Conservation (phyloP, 1,140 invertebrate species). For the Drosophila varians region DNA sequence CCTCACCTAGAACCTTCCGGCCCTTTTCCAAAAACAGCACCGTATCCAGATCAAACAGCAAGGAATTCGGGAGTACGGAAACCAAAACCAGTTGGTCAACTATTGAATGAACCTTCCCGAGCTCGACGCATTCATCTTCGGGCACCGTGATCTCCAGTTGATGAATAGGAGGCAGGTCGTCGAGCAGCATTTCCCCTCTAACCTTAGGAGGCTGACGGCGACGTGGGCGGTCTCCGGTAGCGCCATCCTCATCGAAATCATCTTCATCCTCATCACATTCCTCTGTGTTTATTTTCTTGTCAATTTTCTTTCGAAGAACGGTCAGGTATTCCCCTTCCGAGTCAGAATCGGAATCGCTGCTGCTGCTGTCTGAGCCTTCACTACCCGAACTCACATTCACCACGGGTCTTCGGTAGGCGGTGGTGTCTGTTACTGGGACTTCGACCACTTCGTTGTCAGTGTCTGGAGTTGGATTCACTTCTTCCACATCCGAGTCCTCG, state of each 20-base stretch:
- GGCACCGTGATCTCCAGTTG: constrained; percentile 91
- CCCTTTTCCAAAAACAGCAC: constrained; percentile 92
- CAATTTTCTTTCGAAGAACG: constrained; percentile 64
- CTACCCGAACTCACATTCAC: constrained; percentile 51
- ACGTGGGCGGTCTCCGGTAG: constrained; percentile 10
- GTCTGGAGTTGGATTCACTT: constrained; percentile 7
- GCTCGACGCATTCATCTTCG: constrained; percentile 88
- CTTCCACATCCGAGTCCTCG: constrained; percentile 52
- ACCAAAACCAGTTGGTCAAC: constrained; percentile 91
- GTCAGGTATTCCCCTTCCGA: constrained; percentile 70
- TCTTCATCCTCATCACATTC: constrained; percentile 73
- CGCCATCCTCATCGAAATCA: constrained; percentile 57
- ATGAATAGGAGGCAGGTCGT: constrained; percentile 92
- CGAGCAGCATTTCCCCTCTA: constrained; percentile 83
- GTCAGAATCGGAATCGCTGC: constrained; percentile 56
- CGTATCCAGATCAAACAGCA: constrained; percentile 92
- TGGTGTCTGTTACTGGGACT: constrained; percentile 44
- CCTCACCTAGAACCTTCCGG: constrained; percentile 88
- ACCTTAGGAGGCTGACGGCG: constrained; percentile 63
- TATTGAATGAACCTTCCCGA: constrained; percentile 89
- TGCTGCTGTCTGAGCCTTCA: constrained; percentile 43
- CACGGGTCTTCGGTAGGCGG: constrained; percentile 39
- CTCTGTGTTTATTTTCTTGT: constrained; percentile 61
- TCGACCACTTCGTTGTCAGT: constrained; percentile 64
- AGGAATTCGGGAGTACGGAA: constrained; percentile 87